Percentiles rank a stretch among this genome's conserved stretches.
phyloP scores from a whole-genome alignment of 64 coral and sea anemone genomes.

The Platygyra sinensis region DNA sequence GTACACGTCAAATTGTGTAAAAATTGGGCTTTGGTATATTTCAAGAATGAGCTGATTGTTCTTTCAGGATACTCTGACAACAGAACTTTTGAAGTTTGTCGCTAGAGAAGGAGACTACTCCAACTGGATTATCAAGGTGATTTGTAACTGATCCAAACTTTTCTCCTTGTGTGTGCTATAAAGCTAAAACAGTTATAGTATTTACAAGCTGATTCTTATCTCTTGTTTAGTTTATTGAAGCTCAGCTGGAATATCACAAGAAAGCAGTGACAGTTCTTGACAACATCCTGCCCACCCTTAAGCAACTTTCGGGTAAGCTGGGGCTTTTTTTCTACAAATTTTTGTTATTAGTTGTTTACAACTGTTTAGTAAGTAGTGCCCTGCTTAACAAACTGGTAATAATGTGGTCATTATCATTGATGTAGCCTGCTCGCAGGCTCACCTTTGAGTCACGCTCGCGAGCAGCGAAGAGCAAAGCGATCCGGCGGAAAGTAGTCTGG shows the following conservation, averaged over 20 bases:
- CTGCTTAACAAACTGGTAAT: too few species aligned
- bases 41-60: background rate
- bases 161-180: background rate
- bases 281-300: conserved; percentile 70
- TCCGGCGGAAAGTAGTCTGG: too few species aligned
- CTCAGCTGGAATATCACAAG: conserved; percentile 88
- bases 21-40: too few species aligned
- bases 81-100: conserved; percentile 93
- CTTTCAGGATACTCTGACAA: conserved; percentile 79
- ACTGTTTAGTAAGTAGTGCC: too few species aligned
- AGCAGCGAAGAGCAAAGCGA: too few species aligned
- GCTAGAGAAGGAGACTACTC: conserved; percentile 94
- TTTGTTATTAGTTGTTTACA: too few species aligned
- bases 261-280: conserved; percentile 75
- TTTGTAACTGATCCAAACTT: background rate
- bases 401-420: too few species aligned
- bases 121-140: conserved; percentile 92
- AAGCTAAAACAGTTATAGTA: background rate
- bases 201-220: background rate
- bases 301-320: conserved; percentile 70
- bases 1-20: too few species aligned
- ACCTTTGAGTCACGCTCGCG: too few species aligned
- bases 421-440: too few species aligned
- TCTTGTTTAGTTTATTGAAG: conserved; percentile 73
- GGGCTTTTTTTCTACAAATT: background rate